Conservation (phyloP, 2,797 vertebrate genomes). For the Brachyrhaphis roseni region DNA sequence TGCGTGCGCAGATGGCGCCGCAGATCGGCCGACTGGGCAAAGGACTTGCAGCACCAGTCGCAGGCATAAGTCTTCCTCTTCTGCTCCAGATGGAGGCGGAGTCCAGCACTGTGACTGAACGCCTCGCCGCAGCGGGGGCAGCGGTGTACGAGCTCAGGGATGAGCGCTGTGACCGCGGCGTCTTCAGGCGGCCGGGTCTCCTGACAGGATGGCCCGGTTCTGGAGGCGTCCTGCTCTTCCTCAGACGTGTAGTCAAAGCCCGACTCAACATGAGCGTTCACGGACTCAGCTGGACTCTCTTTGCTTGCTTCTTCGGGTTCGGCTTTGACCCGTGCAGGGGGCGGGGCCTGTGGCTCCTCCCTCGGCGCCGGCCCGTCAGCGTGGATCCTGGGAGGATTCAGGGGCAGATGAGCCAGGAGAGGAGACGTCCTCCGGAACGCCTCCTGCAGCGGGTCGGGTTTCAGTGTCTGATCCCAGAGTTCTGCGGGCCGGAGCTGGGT, state of each 20-base stretch:
- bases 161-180: rapidly evolving
- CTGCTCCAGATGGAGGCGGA: constrained; percentile 76
- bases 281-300: constrained; percentile 22
- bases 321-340: constrained; percentile 55
- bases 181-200: not conserved
- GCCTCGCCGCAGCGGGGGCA: constrained; percentile 78
- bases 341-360: constrained; percentile 19
- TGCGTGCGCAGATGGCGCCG: constrained; percentile 82
- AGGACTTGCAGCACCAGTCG: constrained; percentile 82
- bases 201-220: constrained; percentile 6
- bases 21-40: constrained; percentile 81
- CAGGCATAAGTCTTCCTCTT: constrained; percentile 77
- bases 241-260: constrained; percentile 4
- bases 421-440: constrained; percentile 16
- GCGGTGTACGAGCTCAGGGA: constrained; percentile 56
- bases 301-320: constrained; percentile 70
- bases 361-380: not conserved
- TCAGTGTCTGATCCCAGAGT: constrained; percentile 33
- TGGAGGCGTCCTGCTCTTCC: not conserved
- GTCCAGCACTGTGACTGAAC: constrained; percentile 64
- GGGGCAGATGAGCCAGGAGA: constrained; percentile 9
- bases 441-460: constrained; percentile 36
- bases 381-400: constrained; percentile 21
- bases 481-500: not conserved
- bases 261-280: not conserved